These are phyloP conservation scores for Girardia tigrina DNA, from an alignment of 2,888 invertebrate genomes.

Conservation along the genomic window DNA sequence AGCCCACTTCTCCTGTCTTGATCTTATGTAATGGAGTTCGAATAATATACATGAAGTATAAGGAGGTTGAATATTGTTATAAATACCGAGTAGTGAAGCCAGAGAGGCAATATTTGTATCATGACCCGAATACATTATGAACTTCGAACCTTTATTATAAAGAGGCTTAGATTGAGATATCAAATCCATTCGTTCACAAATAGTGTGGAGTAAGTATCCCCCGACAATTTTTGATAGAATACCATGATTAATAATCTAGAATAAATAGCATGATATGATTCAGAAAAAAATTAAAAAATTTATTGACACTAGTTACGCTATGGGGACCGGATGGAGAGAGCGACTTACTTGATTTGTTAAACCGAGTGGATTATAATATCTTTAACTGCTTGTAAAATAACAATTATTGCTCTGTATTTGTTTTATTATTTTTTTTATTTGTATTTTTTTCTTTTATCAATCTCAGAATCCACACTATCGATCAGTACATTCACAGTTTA, in stretches of 20 bases:
- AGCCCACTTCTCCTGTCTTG: not conserved
- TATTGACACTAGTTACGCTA: too few relatives aligned
- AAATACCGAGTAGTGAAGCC: not conserved
- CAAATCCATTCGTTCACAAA: not conserved
- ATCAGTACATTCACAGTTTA: too few relatives aligned
- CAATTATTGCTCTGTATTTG: too few relatives aligned
- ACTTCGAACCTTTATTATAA: not conserved
- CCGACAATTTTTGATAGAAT: not conserved
- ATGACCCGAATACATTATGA: constrained; percentile 30
- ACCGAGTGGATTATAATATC: too few relatives aligned
- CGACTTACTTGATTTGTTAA: too few relatives aligned
- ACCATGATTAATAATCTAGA: not conserved
- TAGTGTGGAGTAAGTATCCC: not conserved
- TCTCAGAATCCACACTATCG: too few relatives aligned
- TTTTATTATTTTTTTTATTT: too few relatives aligned
- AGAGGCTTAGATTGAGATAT: not conserved
- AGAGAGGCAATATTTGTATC: constrained; percentile 31
- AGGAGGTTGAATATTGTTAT: constrained; percentile 21
- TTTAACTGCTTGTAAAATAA: too few relatives aligned
- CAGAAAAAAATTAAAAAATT: too few relatives aligned
- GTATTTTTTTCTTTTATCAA: too few relatives aligned
- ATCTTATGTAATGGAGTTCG: not conserved
- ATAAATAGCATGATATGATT: too few relatives aligned
- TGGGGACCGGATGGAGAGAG: too few relatives aligned
- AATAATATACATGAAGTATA: constrained; percentile 28